phyloP scores from a whole-genome alignment of 2,888 invertebrate genomes.

The Harpalus rubripes region DNA sequence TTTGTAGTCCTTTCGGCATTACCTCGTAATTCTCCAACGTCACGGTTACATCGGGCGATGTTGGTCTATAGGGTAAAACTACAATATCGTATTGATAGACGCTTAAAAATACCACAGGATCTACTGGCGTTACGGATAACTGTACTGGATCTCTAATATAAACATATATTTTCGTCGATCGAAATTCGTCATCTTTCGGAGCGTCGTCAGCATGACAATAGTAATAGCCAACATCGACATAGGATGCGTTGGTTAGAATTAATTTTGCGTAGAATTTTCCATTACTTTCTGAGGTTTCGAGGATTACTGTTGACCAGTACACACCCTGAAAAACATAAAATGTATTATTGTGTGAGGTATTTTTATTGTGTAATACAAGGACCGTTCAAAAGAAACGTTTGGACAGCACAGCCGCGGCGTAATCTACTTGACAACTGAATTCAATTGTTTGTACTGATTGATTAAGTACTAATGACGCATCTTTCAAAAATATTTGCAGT shows the following conservation, averaged over 20 bases:
- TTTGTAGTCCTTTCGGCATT: too few species aligned
- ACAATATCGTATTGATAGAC: constrained; percentile 76
- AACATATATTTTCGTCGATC: constrained; percentile 78
- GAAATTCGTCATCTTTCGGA: constrained; percentile 73
- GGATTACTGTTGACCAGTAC: constrained; percentile 50
- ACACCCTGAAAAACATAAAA: not conserved
- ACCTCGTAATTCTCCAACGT: constrained; percentile 77
- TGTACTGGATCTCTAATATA: constrained; percentile 79
- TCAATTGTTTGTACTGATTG: too few species aligned
- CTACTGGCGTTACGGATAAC: constrained; percentile 59
- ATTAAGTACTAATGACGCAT: too few species aligned
- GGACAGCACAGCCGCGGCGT: too few species aligned
- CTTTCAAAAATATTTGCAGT: too few species aligned
- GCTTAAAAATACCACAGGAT: constrained; percentile 60
- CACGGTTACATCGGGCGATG: constrained; percentile 81
- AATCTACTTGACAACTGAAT: too few species aligned
- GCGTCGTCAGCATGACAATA: constrained; percentile 75
- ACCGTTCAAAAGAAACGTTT: too few species aligned
- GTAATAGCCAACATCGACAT: constrained; percentile 76
- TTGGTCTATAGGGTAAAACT: constrained; percentile 83
- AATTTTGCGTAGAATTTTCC: constrained; percentile 78
- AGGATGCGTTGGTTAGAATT: constrained; percentile 74
- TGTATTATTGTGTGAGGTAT: too few species aligned
- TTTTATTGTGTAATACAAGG: too few species aligned
- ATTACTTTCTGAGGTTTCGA: constrained; percentile 64